Percentiles rank a stretch among this genome's conserved stretches.
phyloP scores from a whole-genome alignment of 2,113 vertebrate genomes.

The Dendropsophus ebraccatus region DNA sequence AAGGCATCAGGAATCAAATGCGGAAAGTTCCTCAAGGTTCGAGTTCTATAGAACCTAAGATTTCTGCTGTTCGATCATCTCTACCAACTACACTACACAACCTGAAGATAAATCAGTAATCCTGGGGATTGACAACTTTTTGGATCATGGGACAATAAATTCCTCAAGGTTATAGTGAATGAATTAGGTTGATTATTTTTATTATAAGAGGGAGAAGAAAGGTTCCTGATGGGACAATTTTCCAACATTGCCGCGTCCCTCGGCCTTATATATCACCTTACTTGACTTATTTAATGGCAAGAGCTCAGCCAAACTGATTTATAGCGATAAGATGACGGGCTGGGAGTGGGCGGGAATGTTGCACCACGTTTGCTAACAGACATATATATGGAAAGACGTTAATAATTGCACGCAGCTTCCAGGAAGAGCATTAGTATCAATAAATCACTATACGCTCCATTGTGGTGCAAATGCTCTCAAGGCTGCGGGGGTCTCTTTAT shows the following conservation, averaged over 20 bases:
- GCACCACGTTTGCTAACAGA: neutral
- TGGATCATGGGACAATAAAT: neutral
- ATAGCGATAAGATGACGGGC: neutral
- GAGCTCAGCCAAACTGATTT: neutral
- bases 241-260: neutral
- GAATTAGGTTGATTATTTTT: neutral
- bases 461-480: slow-evolving; percentile 40
- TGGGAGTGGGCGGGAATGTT: neutral
- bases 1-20: too few species aligned
- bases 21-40: too few species aligned
- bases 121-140: neutral
- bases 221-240: neutral
- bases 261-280: neutral
- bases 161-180: neutral
- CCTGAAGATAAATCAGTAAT: neutral
- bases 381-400: slow-evolving; percentile 2
- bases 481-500: slow-evolving; percentile 13
- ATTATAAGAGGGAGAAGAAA: neutral
- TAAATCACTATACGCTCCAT: slow-evolving; percentile 27
- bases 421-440: slow-evolving; percentile 48
- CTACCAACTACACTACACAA: too few species aligned
- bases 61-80: too few species aligned
- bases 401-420: slow-evolving; percentile 16
- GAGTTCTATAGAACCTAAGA: too few species aligned
- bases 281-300: neutral